A percentile compares a stretch with the other conserved stretches of the same genome.
Evolutionary conservation across 2,113 vertebrate genomes (phyloP).

Genomic region (Astatotilapia flaviijosephi): DNA sequence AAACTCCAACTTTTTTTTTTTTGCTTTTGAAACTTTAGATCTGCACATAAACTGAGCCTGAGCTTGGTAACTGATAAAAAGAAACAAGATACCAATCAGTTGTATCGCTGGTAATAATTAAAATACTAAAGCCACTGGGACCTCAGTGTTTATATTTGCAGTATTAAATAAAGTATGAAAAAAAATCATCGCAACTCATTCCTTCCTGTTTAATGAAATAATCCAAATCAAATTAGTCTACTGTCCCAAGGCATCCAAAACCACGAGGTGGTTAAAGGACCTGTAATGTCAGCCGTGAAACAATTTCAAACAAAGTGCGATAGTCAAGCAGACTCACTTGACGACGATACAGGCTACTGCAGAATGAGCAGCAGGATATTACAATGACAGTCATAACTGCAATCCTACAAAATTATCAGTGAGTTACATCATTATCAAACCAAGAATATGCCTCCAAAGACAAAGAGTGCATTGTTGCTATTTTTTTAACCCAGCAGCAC

Average conservation of each 20-base stretch:
- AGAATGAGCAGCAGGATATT: not conserved
- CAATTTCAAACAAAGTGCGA: not conserved
- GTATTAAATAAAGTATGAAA: not conserved
- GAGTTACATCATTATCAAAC: not conserved
- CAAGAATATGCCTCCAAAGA: not conserved
- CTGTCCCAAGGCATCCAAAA: not conserved
- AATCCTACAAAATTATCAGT: not conserved
- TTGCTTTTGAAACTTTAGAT: not conserved
- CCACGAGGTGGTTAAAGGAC: not conserved
- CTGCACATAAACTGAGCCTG: not conserved
- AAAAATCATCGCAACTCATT: fast-evolving
- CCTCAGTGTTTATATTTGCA: not conserved
- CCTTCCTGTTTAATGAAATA: not conserved
- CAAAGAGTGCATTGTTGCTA: not conserved
- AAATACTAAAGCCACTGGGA: not conserved
- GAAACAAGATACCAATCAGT: not conserved
- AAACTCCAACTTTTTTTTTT: not conserved
- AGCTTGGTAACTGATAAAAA: not conserved
- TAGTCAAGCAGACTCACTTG: not conserved
- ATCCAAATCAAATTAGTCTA: not conserved
- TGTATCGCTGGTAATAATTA: not conserved
- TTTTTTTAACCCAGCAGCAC: not conserved
- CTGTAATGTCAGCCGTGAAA: not conserved
- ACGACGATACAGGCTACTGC: not conserved
- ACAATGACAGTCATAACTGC: not conserved